Evolutionary conservation across 2,113 vertebrate species (phyloP), one percentile per base, ranked within the genome.

Genomic region (Carassius auratus): DNA sequence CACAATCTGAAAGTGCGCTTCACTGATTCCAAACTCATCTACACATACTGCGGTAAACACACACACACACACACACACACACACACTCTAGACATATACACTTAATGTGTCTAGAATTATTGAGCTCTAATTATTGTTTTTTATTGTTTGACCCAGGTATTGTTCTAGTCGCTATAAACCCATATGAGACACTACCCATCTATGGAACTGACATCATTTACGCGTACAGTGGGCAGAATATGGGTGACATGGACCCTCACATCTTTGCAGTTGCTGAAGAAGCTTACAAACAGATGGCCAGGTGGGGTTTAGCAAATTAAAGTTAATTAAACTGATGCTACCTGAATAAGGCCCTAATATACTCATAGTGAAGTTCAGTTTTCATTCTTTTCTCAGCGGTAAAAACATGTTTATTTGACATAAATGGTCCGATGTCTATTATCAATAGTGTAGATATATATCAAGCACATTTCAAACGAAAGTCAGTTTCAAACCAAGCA

Each of bases 241-340:
- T 99, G 98, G 98, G 98, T 19, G 98, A 99, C 90, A 99, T 99
- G 98, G 98, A 99, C 88, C 98, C 98, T 4, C 98, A 99, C 88
- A 99, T 99, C 92, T 99, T 99, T 66, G 98, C 98, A 0, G 98
- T 99, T 92, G 98, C 98, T 84, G 98, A 99, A 81, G 98, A 99
- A 90, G 97, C 98, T 1, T 99, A 98, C 86, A 99, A 99, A 85
- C 98, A 99, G 94, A 99, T 99, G 98, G 98, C 98, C 92, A 98
- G 98, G 98, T 99, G 87, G 86, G 97, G 90, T 69, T 69, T 38
- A 33, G 59, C 71, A 81, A 88, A 55, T 75, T 30, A 55, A 50
- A 76, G 13, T 68, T 21, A 76, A 97, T 76, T 73, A 45, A 74
- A n/a, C 36, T 23, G 36, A 30, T 30, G 38, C n/a, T 74, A 48